Base-by-base conservation (phyloP, 2,888 invertebrate genomes). In the Epirrhoe alternata region DNA sequence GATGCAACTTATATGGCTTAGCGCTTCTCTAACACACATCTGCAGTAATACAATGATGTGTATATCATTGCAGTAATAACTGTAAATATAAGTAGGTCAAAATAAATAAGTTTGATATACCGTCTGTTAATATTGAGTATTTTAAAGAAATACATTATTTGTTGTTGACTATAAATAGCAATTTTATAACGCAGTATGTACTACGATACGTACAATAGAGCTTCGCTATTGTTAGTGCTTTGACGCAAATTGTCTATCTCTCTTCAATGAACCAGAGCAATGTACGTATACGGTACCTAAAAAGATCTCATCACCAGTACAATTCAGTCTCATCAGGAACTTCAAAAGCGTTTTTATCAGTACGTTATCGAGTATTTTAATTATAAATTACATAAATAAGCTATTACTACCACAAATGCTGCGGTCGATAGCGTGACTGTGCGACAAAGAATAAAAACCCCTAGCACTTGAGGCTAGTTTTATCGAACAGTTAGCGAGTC, bases 371-470 rank as follows among this genome's bases (percentile, higher is more conserved):
- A 81, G 81, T 85, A 86, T 88, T 89, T 86, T 89, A 89, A 90
- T 89, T 90, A 88, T 79, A 86, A 85, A 84, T 82, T 86, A 85
- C 82, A 86, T 87, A 87, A 88, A 88, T 87, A 88, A 77, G 83
- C 86, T 84, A 86, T 88, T 89, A 87, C 83, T 77, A 83, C 77
- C 77, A 84, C 83, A 84, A 84, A 85, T 78, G 82, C 72, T 77
- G 66, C 66, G 71, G 75, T 71, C 76, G 77, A 69, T 79, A 81
- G 84, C 89, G 86, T 89, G 88, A 88, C 87, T 81, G 82, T 78
- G 84, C 81, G 86, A 89, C 89, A 90, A 88, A 86, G 86, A 76
- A 73, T 79, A 14, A 5, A 17, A 30, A 16, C 42, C 59, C 8
- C 0, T 51, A 59, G 42, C 59, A 59, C 24, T n/a, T 16, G 14